Evolutionary conservation across 92 coral and sea anemone genomes (phyloP), one percentile per base, ranked within the genome.

Genomic region (Siderastrea radians): DNA sequence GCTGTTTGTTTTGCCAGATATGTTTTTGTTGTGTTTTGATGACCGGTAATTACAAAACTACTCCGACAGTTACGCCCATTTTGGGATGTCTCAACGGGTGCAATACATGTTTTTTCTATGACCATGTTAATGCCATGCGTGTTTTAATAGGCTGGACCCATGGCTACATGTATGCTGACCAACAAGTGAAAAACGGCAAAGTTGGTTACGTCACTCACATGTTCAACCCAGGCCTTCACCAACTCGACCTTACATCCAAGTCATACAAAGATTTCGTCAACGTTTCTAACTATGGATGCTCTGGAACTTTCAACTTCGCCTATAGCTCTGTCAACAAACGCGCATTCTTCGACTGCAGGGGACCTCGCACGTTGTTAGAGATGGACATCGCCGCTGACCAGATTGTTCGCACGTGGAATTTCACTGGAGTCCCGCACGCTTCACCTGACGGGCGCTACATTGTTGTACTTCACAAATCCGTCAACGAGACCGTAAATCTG

Each of bases 371-470:
- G 2, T 6, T 70, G 2, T 17, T 80, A 7, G 91, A 80, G 77
- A 47, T 87, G 44, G 80, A 80, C 53, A 9, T 76, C 49, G 5
- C 64, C 59, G 38, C 49, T 7, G 82, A 86, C 46, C 2, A 4
- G 17, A 17, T 90, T 51, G 65, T 75, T 48, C 45, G 71, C 1
- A 74, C 47, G 61, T 90, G 88, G 88, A 64, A 48, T 52, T 79
- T 86, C 48, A 64, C 81, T 4, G 94, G 94, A 1, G 64, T 10
- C 44, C 91, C 94, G 9, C 82, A 78, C 75, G 80, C 68, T 13
- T 91, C 94, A 6, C 88, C 91, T n/a, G 80, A 87, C 62, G 88
- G 94, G 43, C 88, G 85, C 11, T 91, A 67, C 77, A 72, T 91
- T 14, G 92, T 88, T 19, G 7, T 63, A 4, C 84, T 87, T 61